These are phyloP conservation scores for Peromyscus californicus DNA, from an alignment of 2,113 vertebrate species.

Conservation along the genomic window DNA sequence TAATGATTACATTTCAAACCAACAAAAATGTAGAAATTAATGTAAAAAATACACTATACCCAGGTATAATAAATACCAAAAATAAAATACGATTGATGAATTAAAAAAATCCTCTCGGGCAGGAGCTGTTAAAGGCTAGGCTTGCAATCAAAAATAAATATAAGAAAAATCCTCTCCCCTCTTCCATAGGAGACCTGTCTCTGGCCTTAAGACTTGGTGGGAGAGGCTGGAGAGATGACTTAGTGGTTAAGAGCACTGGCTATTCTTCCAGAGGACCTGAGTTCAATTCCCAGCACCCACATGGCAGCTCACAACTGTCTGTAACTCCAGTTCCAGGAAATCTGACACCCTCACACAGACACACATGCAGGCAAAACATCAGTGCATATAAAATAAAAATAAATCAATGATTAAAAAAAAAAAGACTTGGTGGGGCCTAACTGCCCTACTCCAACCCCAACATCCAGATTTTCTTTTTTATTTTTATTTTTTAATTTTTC, in stretches of 20 bases:
- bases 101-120: neutral
- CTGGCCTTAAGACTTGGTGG: neutral
- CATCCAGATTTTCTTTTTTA: neutral
- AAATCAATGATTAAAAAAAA: too few species aligned
- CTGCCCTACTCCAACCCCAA: neutral
- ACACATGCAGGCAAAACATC: too few species aligned
- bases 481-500: too few species aligned
- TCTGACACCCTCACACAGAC: too few species aligned
- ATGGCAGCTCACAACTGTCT: too few species aligned
- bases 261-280: too few species aligned
- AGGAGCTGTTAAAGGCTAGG: neutral
- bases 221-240: too few species aligned
- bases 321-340: too few species aligned
- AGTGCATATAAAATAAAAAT: too few species aligned
- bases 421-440: neutral
- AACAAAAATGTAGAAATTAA: neutral
- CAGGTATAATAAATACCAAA: neutral
- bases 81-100: neutral
- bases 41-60: neutral
- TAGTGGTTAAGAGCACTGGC: too few species aligned
- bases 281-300: too few species aligned
- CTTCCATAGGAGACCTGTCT: neutral
- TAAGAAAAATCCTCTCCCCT: neutral
- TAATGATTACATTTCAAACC: neutral
- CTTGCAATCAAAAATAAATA: neutral